Conservation (phyloP, 2,797 vertebrate species). For the Enoplosus armatus region DNA sequence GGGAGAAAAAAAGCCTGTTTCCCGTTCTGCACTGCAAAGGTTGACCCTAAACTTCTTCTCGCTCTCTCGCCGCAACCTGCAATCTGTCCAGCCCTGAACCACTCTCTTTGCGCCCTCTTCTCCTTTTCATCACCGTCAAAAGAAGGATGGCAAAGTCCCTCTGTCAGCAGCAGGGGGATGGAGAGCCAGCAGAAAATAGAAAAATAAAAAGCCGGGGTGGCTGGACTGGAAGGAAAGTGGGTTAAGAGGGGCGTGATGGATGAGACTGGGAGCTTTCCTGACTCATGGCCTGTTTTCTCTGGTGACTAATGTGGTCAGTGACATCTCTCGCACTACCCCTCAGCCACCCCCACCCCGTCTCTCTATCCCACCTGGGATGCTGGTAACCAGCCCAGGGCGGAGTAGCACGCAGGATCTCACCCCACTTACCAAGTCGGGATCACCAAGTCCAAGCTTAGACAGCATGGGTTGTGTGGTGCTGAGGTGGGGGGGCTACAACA, state of each 20-base stretch:
- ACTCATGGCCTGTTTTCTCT: slow-evolving; percentile 73
- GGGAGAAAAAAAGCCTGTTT: background rate
- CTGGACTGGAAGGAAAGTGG: slow-evolving; percentile 73
- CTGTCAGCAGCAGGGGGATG: slow-evolving; percentile 47
- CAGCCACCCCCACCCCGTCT: slow-evolving; percentile 10
- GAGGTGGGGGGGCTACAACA: slow-evolving; percentile 1
- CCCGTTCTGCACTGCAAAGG: slow-evolving; percentile 2
- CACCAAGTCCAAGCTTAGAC: slow-evolving; percentile 23
- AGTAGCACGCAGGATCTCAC: slow-evolving; percentile 35
- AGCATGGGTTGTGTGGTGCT: background rate
- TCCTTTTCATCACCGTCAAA: slow-evolving; percentile 58
- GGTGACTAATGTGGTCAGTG: slow-evolving; percentile 77
- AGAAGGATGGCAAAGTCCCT: slow-evolving; percentile 49
- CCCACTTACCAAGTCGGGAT: slow-evolving; percentile 33
- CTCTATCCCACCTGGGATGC: slow-evolving; percentile 58
- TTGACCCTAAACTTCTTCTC: slow-evolving; percentile 8
- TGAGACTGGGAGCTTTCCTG: slow-evolving; percentile 72
- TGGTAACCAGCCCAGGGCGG: background rate
- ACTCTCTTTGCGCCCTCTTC: slow-evolving; percentile 20
- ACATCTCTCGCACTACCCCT: slow-evolving; percentile 62
- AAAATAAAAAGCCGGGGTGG: slow-evolving; percentile 62
- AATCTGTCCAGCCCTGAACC: slow-evolving; percentile 11
- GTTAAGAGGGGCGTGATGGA: slow-evolving; percentile 83
- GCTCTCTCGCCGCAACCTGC: slow-evolving; percentile 5
- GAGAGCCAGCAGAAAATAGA: slow-evolving; percentile 60